These are phyloP conservation scores for Notothenia rossii DNA, from an alignment of 2,113 vertebrate species.

Conservation along the genomic window DNA sequence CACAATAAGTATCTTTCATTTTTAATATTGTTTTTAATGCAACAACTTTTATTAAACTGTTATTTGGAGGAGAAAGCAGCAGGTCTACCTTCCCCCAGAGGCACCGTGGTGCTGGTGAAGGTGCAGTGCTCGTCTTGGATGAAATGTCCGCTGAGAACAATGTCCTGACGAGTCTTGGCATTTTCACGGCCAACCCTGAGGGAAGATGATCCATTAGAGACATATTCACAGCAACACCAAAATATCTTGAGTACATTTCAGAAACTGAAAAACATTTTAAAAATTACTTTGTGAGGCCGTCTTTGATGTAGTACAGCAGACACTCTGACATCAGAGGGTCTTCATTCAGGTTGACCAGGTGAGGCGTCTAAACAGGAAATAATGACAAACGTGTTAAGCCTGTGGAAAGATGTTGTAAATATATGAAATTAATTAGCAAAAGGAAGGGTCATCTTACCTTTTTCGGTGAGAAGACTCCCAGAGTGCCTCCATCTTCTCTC, in stretches of 20 bases:
- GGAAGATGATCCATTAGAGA: not conserved
- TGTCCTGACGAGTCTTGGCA: conserved; percentile 94
- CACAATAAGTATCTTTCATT: too few relatives aligned
- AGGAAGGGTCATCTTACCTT: conserved; percentile 84
- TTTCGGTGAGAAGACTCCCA: conserved; percentile 98
- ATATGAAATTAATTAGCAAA: not conserved
- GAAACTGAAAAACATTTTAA: not conserved
- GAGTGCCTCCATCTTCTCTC: conserved; percentile 96
- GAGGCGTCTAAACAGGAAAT: conserved; percentile 87
- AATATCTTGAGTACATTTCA: not conserved
- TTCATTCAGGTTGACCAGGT: conserved; percentile 96
- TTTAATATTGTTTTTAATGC: not conserved
- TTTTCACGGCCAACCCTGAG: conserved; percentile 95
- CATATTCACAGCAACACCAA: not conserved
- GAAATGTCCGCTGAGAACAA: conserved; percentile 96
- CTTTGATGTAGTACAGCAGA: conserved; percentile 99
- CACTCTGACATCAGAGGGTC: conserved; percentile 98
- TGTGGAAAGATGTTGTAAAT: not conserved
- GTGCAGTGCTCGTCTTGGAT: conserved; percentile 97
- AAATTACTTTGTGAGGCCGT: conserved; percentile 93
- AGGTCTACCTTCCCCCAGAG: conserved; percentile 87
- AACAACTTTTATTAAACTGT: not conserved
- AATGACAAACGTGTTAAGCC: not conserved
- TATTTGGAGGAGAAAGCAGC: not conserved
- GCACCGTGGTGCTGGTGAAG: conserved; percentile 91